A percentile compares a stretch with the other conserved stretches of the same genome.
Evolutionary conservation across 2,888 invertebrate genomes (phyloP).

Genomic region (Diaperis boleti): DNA sequence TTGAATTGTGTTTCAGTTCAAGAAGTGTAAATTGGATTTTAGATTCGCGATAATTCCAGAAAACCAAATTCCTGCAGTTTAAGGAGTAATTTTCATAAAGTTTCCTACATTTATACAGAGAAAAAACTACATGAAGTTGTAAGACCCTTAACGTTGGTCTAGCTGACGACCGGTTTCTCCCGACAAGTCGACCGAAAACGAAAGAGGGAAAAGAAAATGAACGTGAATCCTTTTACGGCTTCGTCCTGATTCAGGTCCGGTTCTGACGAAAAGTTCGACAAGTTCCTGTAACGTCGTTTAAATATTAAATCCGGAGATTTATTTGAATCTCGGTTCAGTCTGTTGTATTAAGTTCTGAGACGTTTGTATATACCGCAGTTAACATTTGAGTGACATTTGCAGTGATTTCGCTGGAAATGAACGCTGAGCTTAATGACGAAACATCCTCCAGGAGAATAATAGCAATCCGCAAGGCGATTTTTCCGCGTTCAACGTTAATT

Average conservation of each 20-base stretch:
- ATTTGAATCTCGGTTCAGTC: constrained; percentile 37
- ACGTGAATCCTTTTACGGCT: constrained; percentile 49
- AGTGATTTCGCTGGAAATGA: constrained; percentile 38
- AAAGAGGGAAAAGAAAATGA: constrained; percentile 46
- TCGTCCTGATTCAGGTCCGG: constrained; percentile 21
- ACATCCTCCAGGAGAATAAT: constrained; percentile 30
- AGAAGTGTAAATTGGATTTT: too few relatives aligned
- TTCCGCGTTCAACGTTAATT: constrained; percentile 4
- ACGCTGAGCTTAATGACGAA: constrained; percentile 23
- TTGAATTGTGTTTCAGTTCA: too few relatives aligned
- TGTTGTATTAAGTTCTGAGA: constrained; percentile 42
- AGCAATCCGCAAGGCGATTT: constrained; percentile 11
- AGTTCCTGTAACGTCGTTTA: constrained; percentile 32
- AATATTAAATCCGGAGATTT: constrained; percentile 34
- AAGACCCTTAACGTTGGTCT: too few relatives aligned
- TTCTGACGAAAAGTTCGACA: constrained; percentile 35
- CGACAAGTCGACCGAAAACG: constrained; percentile 8
- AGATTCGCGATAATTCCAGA: too few relatives aligned
- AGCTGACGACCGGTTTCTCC: constrained; percentile 17
- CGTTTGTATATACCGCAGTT: constrained; percentile 42
- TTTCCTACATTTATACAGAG: too few relatives aligned
- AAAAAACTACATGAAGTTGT: too few relatives aligned
- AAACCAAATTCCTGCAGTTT: too few relatives aligned
- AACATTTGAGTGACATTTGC: constrained; percentile 48
- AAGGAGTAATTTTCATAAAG: too few relatives aligned